These are phyloP conservation scores for Miichthys miiuy DNA, from an alignment of 2,797 vertebrate species.

Conservation along the genomic window DNA sequence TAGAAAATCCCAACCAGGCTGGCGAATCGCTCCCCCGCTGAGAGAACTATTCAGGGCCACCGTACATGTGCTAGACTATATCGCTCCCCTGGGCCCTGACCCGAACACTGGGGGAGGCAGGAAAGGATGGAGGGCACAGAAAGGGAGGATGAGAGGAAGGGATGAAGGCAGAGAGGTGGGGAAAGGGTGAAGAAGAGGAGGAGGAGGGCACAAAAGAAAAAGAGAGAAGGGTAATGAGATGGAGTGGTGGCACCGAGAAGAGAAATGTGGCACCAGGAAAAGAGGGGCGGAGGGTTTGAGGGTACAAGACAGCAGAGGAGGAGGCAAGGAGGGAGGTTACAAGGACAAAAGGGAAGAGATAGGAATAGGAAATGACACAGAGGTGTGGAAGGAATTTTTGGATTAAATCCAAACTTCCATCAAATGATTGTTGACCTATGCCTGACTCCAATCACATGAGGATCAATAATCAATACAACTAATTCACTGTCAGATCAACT, in stretches of 20 bases:
- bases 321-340: background rate
- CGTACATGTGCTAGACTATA: conserved; percentile 50
- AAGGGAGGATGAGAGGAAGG: background rate
- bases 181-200: background rate
- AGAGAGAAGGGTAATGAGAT: background rate
- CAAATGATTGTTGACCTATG: background rate
- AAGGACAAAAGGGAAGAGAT: background rate
- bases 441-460: background rate
- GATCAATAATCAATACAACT: conserved; percentile 27
- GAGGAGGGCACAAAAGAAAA: background rate
- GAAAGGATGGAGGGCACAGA: background rate
- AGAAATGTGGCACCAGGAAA: background rate
- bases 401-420: background rate
- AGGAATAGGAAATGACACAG: background rate
- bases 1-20: conserved; percentile 65
- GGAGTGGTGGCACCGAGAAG: background rate
- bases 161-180: background rate
- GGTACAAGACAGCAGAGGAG: background rate
- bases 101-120: conserved; percentile 23
- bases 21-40: conserved; percentile 30
- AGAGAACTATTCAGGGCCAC: conserved; percentile 39
- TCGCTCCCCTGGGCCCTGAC: conserved; percentile 41
- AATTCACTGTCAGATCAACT: background rate
- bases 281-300: background rate
- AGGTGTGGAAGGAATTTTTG: background rate